phyloP scores from a whole-genome alignment of 2,888 invertebrate species.

The Xylophagus ater region DNA sequence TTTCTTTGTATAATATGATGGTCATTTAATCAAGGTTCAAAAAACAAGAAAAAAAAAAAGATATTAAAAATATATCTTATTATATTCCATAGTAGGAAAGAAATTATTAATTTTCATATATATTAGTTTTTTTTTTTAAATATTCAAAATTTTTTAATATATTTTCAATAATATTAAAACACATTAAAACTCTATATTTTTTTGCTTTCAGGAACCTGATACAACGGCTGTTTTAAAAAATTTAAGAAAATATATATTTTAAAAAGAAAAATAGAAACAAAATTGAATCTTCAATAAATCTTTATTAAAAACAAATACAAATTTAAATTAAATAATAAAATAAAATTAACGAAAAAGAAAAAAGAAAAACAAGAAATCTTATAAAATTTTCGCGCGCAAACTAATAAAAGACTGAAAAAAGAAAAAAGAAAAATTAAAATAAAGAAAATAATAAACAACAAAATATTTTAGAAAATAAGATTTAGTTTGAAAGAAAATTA shows the following conservation, averaged over 20 bases:
- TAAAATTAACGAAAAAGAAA: background rate
- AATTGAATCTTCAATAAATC: too few relatives aligned
- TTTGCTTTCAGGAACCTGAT: conserved; percentile 18
- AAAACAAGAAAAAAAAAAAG: too few relatives aligned
- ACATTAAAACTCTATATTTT: too few relatives aligned
- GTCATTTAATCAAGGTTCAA: too few relatives aligned
- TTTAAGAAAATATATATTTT: conserved; percentile 3
- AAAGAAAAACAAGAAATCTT: background rate
- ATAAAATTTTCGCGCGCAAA: conserved; percentile 6
- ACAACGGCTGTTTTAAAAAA: conserved; percentile 14
- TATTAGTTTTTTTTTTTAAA: too few relatives aligned
- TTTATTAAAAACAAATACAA: conserved; percentile 10
- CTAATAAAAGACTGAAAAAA: background rate
- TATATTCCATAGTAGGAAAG: too few relatives aligned
- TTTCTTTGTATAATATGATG: too few relatives aligned
- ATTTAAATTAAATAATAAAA: conserved; percentile 9
- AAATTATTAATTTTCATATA: too few relatives aligned
- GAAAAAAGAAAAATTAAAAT: conserved; percentile 9
- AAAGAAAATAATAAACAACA: conserved; percentile 2
- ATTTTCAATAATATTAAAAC: background rate
- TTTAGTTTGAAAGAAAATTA: conserved; percentile 5
- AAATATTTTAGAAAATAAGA: conserved; percentile 10
- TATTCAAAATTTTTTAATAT: too few relatives aligned
- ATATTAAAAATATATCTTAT: too few relatives aligned
- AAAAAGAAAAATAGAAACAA: too few relatives aligned